Evolutionary conservation across 1,140 invertebrate species (phyloP).

Genomic region (Caenorhabditis inopinata): DNA sequence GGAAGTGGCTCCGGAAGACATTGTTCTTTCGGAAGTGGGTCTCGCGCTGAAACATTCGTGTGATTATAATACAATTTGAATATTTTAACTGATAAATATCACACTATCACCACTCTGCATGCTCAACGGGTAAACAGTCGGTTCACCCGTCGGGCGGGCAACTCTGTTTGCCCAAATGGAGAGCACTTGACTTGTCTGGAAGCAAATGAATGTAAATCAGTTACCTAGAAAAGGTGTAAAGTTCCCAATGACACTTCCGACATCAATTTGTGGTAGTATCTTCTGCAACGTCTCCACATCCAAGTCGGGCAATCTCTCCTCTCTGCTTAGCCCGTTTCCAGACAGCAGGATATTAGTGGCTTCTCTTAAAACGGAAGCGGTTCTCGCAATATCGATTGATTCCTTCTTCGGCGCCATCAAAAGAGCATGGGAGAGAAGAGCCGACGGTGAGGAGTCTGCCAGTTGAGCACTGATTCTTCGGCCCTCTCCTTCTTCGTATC

Average conservation of each 20-base stretch:
- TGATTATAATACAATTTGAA: not conserved
- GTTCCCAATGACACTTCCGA: conserved; percentile 60
- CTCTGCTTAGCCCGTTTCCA: conserved; percentile 54
- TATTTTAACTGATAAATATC: too few relatives aligned
- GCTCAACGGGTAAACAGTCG: too few relatives aligned
- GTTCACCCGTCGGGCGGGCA: too few relatives aligned
- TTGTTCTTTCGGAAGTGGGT: conserved; percentile 41
- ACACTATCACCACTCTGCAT: too few relatives aligned
- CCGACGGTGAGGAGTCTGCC: conserved; percentile 40
- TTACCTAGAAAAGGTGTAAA: conserved; percentile 56
- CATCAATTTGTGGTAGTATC: conserved; percentile 63
- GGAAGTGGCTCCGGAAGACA: conserved; percentile 67
- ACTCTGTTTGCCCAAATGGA: too few relatives aligned
- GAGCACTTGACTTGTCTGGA: too few relatives aligned
- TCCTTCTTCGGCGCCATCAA: conserved; percentile 63
- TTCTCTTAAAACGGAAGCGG: conserved; percentile 59
- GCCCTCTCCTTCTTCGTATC: conserved; percentile 59
- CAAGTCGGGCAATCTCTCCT: conserved; percentile 58
- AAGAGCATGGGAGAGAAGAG: conserved; percentile 57
- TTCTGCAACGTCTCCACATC: conserved; percentile 59
- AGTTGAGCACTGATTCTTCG: conserved; percentile 45
- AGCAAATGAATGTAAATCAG: not conserved
- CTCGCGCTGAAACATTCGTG: not conserved
- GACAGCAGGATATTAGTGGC: conserved; percentile 60
- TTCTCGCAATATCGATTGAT: conserved; percentile 60